These are phyloP conservation scores for Geophilus truncorum DNA, from an alignment of 2,888 invertebrate species.

Conservation along the genomic window DNA sequence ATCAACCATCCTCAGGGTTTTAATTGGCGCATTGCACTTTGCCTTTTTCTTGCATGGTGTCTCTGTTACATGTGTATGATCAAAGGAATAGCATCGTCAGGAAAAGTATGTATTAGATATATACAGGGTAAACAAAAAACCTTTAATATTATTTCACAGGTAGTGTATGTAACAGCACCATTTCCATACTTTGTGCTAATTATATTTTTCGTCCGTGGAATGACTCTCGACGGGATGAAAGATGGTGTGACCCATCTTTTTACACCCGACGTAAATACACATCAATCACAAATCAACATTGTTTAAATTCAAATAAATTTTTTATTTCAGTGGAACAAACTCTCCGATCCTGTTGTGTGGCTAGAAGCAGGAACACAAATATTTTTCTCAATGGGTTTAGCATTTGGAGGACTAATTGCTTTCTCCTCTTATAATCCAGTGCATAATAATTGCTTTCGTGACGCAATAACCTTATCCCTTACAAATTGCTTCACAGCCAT, in stretches of 20 bases:
- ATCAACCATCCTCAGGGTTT: conserved; percentile 79
- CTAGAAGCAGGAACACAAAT: conserved; percentile 96
- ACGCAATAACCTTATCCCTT: conserved; percentile 84
- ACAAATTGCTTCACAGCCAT: conserved; percentile 93
- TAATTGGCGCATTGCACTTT: conserved; percentile 85
- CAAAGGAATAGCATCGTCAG: conserved; percentile 93
- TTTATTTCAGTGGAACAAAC: conserved; percentile 66
- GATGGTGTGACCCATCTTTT: conserved; percentile 85
- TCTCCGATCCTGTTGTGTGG: conserved; percentile 93
- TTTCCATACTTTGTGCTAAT: conserved; percentile 94
- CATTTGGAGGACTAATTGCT: conserved; percentile 92
- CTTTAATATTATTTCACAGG: conserved; percentile 47
- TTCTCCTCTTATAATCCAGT: conserved; percentile 96
- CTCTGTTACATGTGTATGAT: conserved; percentile 95
- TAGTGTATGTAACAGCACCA: conserved; percentile 90
- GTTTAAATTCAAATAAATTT: not conserved
- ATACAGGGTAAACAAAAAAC: too few relatives aligned
- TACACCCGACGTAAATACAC: conserved; percentile 65
- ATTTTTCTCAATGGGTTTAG: conserved; percentile 91
- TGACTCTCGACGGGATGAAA: conserved; percentile 78
- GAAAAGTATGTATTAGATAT: conserved; percentile 50
- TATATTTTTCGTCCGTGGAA: conserved; percentile 91
- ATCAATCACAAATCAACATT: not conserved
- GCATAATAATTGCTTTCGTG: conserved; percentile 91
- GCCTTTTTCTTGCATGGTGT: conserved; percentile 84